Percentiles rank a stretch among this genome's conserved stretches.
These are phyloP conservation scores for Myiotriccus ornatus DNA, from an alignment of 2,797 vertebrate species.

Conservation along the genomic window DNA sequence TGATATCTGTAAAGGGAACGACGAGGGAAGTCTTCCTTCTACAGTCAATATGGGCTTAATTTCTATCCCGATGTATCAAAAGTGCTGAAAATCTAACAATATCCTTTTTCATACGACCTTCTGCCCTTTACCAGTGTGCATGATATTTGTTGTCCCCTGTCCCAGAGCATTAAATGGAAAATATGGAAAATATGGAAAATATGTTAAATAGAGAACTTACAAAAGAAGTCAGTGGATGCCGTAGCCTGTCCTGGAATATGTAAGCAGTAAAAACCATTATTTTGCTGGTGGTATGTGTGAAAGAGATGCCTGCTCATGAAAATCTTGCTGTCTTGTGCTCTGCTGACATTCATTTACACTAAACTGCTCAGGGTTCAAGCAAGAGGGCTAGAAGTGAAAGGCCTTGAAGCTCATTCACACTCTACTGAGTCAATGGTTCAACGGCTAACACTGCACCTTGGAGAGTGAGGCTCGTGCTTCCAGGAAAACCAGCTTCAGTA, in stretches of 20 bases:
- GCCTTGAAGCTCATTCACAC: neutral
- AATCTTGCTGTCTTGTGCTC: neutral
- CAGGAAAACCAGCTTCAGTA: neutral
- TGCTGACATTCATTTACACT: neutral
- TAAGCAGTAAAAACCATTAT: neutral
- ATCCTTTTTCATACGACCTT: neutral
- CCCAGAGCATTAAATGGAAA: neutral
- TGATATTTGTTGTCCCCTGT: neutral
- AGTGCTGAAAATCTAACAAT: neutral
- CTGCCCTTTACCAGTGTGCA: neutral
- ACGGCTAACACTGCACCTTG: neutral
- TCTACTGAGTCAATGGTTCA: neutral
- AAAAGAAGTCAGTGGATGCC: neutral
- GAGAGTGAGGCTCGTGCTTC: neutral
- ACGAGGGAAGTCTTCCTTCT: neutral
- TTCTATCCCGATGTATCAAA: neutral
- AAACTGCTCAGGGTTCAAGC: neutral
- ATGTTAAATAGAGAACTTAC: neutral
- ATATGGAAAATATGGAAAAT: neutral
- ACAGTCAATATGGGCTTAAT: neutral
- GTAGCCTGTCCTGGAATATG: neutral
- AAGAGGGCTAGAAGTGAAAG: neutral
- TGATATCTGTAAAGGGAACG: neutral
- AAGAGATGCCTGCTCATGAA: neutral
- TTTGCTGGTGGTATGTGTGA: neutral